Percentiles rank a stretch among this genome's conserved stretches.
These are phyloP conservation scores for Philopotamus ludificatus DNA, from an alignment of 1,140 invertebrate genomes.

Conservation along the genomic window DNA sequence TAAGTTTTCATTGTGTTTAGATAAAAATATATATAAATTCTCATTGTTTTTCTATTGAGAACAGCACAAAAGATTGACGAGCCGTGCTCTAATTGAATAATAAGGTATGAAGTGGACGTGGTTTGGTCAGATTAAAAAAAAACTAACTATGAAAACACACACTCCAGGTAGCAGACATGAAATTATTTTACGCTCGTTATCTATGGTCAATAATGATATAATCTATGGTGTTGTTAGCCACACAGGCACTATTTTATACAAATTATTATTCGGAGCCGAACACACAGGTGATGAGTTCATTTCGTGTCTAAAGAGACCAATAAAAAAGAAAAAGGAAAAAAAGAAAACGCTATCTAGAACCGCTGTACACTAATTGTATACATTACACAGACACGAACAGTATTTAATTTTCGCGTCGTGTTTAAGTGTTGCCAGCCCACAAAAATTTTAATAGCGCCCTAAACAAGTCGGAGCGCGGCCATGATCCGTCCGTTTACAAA, in stretches of 20 bases:
- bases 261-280: conserved; percentile 7
- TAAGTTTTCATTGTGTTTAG: too few species aligned
- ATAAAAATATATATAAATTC: too few species aligned
- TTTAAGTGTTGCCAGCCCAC: too few species aligned
- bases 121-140: conserved; percentile 26
- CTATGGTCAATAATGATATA: conserved; percentile 39
- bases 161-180: conserved; percentile 28
- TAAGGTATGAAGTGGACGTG: conserved; percentile 22
- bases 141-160: conserved; percentile 20
- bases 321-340: conserved; percentile 19
- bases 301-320: neutral
- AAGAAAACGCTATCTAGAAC: too few species aligned
- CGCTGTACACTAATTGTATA: too few species aligned
- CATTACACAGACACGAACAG: too few species aligned
- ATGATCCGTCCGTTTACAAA: too few species aligned
- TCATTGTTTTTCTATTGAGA: too few species aligned
- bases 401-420: too few species aligned
- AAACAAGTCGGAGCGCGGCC: too few species aligned
- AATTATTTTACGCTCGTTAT: conserved; percentile 38
- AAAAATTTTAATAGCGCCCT: too few species aligned
- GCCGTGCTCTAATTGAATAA: conserved; percentile 29
- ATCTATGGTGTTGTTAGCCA: conserved; percentile 34
- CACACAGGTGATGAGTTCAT: conserved; percentile 20
- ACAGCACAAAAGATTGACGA: conserved; percentile 12
- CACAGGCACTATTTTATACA: conserved; percentile 8